These are phyloP conservation scores for Ichneumoninae sp. DNA, from an alignment of 2,888 invertebrate species.

Conservation along the genomic window DNA sequence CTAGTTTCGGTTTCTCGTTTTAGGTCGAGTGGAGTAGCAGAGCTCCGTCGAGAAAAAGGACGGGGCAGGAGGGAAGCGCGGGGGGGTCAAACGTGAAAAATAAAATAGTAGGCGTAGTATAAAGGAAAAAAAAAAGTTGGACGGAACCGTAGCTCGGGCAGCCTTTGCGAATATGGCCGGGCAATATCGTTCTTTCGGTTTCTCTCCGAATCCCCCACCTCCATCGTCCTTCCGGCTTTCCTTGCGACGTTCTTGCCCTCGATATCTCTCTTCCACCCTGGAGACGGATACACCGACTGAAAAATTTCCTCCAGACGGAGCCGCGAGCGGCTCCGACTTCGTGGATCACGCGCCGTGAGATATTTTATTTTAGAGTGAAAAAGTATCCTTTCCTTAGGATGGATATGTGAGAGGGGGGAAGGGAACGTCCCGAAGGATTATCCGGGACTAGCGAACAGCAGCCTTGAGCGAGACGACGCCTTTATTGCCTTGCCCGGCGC, in stretches of 20 bases:
- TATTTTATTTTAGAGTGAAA: slow-evolving; percentile 38
- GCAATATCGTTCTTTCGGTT: slow-evolving; percentile 36
- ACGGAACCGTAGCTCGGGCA: slow-evolving; percentile 16
- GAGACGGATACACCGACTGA: slow-evolving; percentile 10
- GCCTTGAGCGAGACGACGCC: not conserved
- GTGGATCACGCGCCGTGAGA: slow-evolving; percentile 24
- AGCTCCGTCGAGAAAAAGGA: slow-evolving; percentile 13
- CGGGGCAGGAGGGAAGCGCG: not conserved
- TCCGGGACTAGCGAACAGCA: slow-evolving; percentile 42
- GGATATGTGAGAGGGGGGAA: not conserved
- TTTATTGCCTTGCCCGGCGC: slow-evolving; percentile 28
- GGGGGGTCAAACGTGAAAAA: slow-evolving; percentile 25
- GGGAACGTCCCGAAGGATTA: slow-evolving; percentile 55
- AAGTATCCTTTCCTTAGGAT: slow-evolving; percentile 41
- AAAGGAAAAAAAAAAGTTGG: slow-evolving; percentile 21
- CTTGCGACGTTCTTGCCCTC: slow-evolving; percentile 29
- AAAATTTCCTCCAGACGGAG: slow-evolving; percentile 39
- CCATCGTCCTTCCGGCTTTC: slow-evolving; percentile 12
- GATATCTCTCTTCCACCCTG: slow-evolving; percentile 39
- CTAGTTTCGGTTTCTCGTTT: slow-evolving; percentile 24
- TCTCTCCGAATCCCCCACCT: not conserved
- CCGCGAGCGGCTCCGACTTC: not conserved
- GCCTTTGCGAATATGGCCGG: slow-evolving; percentile 35
- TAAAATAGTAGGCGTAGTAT: slow-evolving; percentile 33
- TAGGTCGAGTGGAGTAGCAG: slow-evolving; percentile 41